Evolutionary conservation across 2,113 vertebrate species (phyloP), one percentile per base, ranked within the genome.

Genomic region (Cettia cetti): DNA sequence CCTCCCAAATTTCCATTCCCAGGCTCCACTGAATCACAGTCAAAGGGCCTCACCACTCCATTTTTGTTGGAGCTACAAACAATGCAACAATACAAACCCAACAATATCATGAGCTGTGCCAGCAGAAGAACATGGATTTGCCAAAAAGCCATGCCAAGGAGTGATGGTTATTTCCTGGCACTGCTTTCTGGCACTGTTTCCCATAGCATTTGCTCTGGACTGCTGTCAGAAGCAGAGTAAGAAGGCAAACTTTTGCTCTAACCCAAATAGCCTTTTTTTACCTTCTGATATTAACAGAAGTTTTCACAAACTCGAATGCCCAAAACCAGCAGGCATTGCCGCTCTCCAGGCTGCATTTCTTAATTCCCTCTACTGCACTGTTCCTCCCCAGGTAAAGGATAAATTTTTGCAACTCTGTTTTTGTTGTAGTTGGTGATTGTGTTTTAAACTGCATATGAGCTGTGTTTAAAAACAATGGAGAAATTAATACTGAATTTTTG

Each of bases 31-130:
- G 79, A 76, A 88, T 15, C 23, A 68, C 39, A 74, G 13, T 7
- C 8, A 20, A 47, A 81, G 39, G 35, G 49, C 27, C 10, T 77
- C 16, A 82, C 6, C 33, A 20, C 37, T 74, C 35, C 1, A 1
- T 31, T 69, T 79, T 33, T 42, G 14, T 45, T 23, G n/a, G 39
- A 53, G 14, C 64, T 65, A 50, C 39, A 40, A 40, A 40, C 39
- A 40, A 40, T 22, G 20, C 1, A 13, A 37, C 71, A n/a, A 19
- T 39, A 65, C 2, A 22, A 65, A 72, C 24, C 2, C 4, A 31
- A 79, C 7, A 42, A 35, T 24, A 83, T 24, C n/a, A 68, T 0
- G 0, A 92, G 27, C 27, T 54, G 17, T 17, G 9, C 16, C 33
- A 49, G 35, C n/a, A 94, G 42, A 76, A 76, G 3, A 22, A 59